These are phyloP conservation scores for Conger conger DNA, from an alignment of 2,113 vertebrate genomes.

Conservation along the genomic window DNA sequence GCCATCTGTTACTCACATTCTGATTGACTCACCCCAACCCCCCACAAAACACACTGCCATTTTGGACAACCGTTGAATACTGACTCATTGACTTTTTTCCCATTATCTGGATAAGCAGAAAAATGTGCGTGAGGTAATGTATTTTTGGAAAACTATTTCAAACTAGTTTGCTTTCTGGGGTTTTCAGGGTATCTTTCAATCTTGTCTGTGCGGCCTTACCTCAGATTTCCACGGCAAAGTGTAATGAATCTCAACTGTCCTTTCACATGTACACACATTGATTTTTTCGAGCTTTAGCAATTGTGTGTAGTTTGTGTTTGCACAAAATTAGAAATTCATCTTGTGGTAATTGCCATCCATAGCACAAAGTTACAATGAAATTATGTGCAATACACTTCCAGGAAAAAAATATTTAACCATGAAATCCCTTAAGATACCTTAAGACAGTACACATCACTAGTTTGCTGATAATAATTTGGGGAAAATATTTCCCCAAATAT, in stretches of 20 bases:
- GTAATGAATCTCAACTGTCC: not conserved
- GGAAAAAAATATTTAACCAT: not conserved
- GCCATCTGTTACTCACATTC: slow-evolving; percentile 41
- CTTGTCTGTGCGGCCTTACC: slow-evolving; percentile 13
- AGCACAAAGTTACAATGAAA: too few relatives aligned
- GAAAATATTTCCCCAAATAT: not conserved
- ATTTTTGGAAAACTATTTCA: not conserved
- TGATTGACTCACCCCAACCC: slow-evolving; percentile 25
- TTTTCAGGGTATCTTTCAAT: slow-evolving; percentile 23
- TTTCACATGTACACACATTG: not conserved
- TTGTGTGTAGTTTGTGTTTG: too few relatives aligned
- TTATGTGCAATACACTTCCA: too few relatives aligned
- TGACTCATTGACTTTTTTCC: slow-evolving; percentile 66
- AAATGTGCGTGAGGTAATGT: slow-evolving; percentile 63
- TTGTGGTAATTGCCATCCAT: too few relatives aligned
- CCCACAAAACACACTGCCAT: slow-evolving; percentile 18
- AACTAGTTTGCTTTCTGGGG: slow-evolving; percentile 22
- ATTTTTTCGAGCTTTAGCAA: too few relatives aligned
- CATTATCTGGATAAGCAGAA: slow-evolving; percentile 60
- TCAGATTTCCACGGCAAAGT: not conserved
- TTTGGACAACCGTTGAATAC: slow-evolving; percentile 61
- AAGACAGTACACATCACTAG: not conserved
- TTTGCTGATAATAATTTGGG: not conserved
- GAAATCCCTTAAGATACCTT: not conserved
- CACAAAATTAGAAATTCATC: too few relatives aligned